Evolutionary conservation across 2,113 vertebrate genomes (phyloP).

Genomic region (Oostethus manadensis): DNA sequence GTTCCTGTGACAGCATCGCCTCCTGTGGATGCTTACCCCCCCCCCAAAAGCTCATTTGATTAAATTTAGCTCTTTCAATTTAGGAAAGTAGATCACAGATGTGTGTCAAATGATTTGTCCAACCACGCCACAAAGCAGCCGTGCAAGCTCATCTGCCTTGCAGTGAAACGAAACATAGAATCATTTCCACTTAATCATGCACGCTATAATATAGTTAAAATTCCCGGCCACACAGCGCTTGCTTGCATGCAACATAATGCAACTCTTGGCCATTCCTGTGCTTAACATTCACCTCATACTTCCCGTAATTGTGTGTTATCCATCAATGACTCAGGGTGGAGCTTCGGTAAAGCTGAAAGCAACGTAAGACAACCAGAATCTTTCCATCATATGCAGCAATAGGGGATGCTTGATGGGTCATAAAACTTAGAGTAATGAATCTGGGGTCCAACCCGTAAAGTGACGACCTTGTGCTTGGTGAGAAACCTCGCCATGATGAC

Average conservation of each 20-base stretch:
- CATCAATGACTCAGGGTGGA: constrained; percentile 22
- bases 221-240: neutral
- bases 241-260: constrained; percentile 20
- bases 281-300: constrained; percentile 33
- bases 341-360: constrained; percentile 33
- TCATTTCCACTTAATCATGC: neutral
- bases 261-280: constrained; percentile 15
- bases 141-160: constrained; percentile 4
- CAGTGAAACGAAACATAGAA: constrained; percentile 7
- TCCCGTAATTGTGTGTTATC: constrained; percentile 8
- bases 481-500: constrained; percentile 33
- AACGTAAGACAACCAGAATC: constrained; percentile 34
- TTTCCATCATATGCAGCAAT: constrained; percentile 39
- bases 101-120: constrained; percentile 57
- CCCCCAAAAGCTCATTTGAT: constrained; percentile 60
- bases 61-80: constrained; percentile 66
- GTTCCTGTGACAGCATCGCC: constrained; percentile 45
- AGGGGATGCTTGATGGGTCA: constrained; percentile 32
- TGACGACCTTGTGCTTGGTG: constrained; percentile 54
- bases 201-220: neutral
- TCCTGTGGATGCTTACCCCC: constrained; percentile 43
- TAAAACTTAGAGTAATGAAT: constrained; percentile 57
- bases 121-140: constrained; percentile 23
- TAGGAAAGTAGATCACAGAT: constrained; percentile 64
- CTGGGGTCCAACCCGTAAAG: constrained; percentile 32